Base-by-base conservation (phyloP, 2,888 invertebrate species). In the Spatulosminthurus flaviceps region DNA sequence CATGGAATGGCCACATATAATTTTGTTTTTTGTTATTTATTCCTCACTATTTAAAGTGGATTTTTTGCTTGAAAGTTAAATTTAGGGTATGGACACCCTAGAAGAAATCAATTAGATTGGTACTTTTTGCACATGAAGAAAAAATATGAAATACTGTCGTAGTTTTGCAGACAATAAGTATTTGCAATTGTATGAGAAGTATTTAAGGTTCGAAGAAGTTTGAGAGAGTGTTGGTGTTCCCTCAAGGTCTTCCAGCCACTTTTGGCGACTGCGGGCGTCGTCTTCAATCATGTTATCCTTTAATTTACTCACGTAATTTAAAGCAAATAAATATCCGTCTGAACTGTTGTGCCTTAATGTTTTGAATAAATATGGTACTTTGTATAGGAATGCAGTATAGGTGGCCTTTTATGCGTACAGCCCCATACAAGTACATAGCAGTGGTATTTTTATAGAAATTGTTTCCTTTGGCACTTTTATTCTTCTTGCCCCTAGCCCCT, bases 181-280 rank as follows among this genome's bases (percentile, higher is more conserved):
- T 34, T 34, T 34, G 34, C 34, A 34, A 34, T 34, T 4, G 34
- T 34, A 34, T 9, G 34, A 34, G 34, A 34, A n/a, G n/a, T 9
- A 34, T 4, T 9, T 4, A 34, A 51, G n/a, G n/a, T 19, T 11
- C 16, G 16, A 11, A 51, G 51, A 1, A 51, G 2, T 51, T 1
- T 13, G 13, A 26, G 11, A 24, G 9, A 64, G 67, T 67, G 67
- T 67, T 67, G 67, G 67, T 67, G 26, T 67, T 66, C 13, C 16
- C 29, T 67, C 67, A 67, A 67, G 67, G 67, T 7, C 29, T 67
- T 26, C 16, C n/a, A 67, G 26, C 67, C 67, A 22, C 2, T 26
- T 67, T 28, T 67, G 29, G 67, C 29, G n/a, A 28, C 28, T 28
- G 28, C 67, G 67, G 67, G 67, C 67, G 67, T 67, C 67, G 67